phyloP scores from a whole-genome alignment of 2,797 vertebrate genomes.

The Percopsis omiscomaycus region DNA sequence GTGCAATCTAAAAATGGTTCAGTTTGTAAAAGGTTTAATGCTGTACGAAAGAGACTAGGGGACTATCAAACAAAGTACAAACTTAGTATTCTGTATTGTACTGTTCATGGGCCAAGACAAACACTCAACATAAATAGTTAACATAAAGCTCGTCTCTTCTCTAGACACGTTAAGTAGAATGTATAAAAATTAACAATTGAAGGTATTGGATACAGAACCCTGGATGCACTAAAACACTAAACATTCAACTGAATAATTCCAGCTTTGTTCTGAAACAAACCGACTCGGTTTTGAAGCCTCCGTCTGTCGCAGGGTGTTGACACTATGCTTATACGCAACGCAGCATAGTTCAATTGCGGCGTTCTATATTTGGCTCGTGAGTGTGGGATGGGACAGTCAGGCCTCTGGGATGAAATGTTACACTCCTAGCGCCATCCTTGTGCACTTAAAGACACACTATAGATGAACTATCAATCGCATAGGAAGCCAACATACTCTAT shows the following conservation, averaged over 20 bases:
- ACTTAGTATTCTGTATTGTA: too few relatives aligned
- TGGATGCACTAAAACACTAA: not conserved
- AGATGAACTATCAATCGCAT: not conserved
- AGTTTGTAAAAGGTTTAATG: not conserved
- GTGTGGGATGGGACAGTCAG: conserved; percentile 33
- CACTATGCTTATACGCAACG: conserved; percentile 6
- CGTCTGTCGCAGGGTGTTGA: not conserved
- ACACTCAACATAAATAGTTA: too few relatives aligned
- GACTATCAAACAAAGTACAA: too few relatives aligned
- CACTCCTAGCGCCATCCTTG: conserved; percentile 17
- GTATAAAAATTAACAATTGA: not conserved
- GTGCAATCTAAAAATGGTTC: not conserved
- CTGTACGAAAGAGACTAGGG: too few relatives aligned
- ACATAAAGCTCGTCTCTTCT: too few relatives aligned
- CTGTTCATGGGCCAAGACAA: not conserved
- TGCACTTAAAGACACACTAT: conserved; percentile 9
- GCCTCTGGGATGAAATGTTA: conserved; percentile 45
- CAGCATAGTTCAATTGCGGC: conserved; percentile 6
- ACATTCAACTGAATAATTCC: conserved; percentile 15
- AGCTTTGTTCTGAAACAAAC: conserved; percentile 26
- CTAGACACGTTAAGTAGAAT: not conserved
- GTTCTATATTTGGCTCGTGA: conserved; percentile 63
- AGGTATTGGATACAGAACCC: not conserved
- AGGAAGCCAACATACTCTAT: not conserved
- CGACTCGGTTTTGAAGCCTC: conserved; percentile 7